These are phyloP conservation scores for Upupa epops DNA, from an alignment of 2,113 vertebrate genomes.

Conservation along the genomic window DNA sequence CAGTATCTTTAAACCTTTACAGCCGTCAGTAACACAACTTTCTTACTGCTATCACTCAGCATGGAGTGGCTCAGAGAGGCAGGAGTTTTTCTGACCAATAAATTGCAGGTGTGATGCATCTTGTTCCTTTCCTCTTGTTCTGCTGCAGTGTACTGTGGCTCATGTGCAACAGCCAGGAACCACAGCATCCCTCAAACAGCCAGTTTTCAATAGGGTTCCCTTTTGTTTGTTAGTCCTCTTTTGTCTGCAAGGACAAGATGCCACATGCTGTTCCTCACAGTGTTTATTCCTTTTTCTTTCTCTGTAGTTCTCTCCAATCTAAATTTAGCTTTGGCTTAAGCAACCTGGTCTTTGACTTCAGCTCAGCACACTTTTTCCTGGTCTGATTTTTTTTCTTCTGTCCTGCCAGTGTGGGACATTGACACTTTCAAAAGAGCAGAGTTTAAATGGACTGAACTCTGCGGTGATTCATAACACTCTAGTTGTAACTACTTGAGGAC, in stretches of 20 bases:
- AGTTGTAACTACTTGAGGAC: conserved; percentile 59
- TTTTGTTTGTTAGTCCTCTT: neutral
- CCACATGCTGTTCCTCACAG: neutral
- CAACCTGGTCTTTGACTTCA: neutral
- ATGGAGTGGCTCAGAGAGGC: neutral
- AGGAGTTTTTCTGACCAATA: neutral
- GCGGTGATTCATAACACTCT: conserved; percentile 63
- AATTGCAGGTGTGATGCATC: neutral
- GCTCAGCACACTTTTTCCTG: neutral
- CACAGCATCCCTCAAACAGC: neutral
- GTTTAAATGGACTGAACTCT: conserved; percentile 16
- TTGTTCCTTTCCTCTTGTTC: neutral
- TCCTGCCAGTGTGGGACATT: neutral
- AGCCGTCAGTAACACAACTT: neutral
- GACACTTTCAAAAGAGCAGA: neutral
- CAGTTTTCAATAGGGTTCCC: neutral
- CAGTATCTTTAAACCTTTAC: neutral
- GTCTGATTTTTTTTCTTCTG: neutral
- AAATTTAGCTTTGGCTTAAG: neutral
- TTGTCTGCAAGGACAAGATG: neutral
- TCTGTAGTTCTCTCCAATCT: neutral
- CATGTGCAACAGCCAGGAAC: neutral
- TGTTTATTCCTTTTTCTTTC: neutral
- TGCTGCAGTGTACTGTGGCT: accelerated
- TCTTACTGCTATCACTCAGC: neutral